Evolutionary conservation across 2,888 invertebrate genomes (phyloP).

Genomic region (Macrosiphum euphorbiae): DNA sequence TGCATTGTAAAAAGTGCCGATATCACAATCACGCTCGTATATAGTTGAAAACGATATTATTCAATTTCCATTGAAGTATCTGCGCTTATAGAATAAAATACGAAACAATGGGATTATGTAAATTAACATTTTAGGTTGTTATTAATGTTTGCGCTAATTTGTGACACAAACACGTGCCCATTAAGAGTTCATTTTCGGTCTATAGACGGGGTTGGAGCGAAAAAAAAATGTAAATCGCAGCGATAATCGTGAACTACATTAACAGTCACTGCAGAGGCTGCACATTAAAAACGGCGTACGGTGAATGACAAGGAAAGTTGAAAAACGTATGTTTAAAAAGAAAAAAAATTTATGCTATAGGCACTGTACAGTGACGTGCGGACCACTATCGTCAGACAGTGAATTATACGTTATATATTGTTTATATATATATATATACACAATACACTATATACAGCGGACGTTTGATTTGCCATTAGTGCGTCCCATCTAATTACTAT

Average conservation of each 20-base stretch:
- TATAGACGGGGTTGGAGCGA: not conserved
- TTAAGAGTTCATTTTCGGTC: slow-evolving; percentile 26
- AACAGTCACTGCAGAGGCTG: not conserved
- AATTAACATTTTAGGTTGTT: slow-evolving; percentile 3
- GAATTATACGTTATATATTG: not conserved
- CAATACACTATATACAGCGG: not conserved
- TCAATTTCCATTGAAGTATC: not conserved
- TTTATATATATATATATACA: no score
- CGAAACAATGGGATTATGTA: not conserved
- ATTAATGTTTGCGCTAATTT: slow-evolving; percentile 24
- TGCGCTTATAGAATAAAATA: not conserved
- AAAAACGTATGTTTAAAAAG: slow-evolving; percentile 4
- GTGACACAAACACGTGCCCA: not conserved
- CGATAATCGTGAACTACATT: slow-evolving; percentile 16
- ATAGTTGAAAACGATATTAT: not conserved
- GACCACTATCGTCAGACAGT: not conserved
- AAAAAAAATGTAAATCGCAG: slow-evolving; percentile 22
- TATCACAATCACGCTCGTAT: not conserved
- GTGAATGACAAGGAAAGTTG: not conserved
- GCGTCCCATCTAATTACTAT: slow-evolving; percentile 56
- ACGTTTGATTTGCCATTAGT: slow-evolving; percentile 62
- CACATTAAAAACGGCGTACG: not conserved
- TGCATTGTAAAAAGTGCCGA: not conserved
- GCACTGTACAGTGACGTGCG: not conserved
- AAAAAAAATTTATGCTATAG: not conserved